Evolutionary conservation across 2,797 vertebrate species (phyloP), one percentile per base, ranked within the genome.

Genomic region (Tokudaia tokunoshimensis): DNA sequence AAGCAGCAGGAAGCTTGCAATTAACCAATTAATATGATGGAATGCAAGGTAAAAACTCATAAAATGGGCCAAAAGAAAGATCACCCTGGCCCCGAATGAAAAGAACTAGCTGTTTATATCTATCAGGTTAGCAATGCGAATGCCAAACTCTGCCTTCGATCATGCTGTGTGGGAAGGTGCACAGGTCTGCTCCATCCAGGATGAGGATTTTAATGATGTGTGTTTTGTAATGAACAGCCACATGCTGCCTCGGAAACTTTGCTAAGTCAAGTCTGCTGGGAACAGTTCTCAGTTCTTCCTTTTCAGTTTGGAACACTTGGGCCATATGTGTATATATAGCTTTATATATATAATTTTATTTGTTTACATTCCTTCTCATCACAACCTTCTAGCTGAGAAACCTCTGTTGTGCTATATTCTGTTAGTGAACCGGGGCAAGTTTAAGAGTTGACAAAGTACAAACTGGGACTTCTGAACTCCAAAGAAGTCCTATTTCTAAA

Each of bases 191-290:
- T 80, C 41, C 67, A 24, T 78, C 75, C 24, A 8, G 34, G 63
- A 74, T 31, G 24, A 57, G n/a, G n/a, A 41, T 61, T 88, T 94
- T 74, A 97, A 96, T 94, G 78, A 76, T 57, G 70, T 3, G 29
- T 0, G 37, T 95, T 98, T 97, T 50, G 84, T 97, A 91, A 98
- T 96, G 91, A 94, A 94, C 34, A 76, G 89, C 65, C 92, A 94
- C 95, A 95, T 9, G 83, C 97, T 98, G 96, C 96, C 97, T 97
- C 96, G 97, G 97, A 98, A 98, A 98, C 94, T 50, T 17, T 96
- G 96, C 96, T 96, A 97, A 96, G 95, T 85, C 87, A 7, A 0
- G 78, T 95, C 47, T 29, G 97, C 93, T 92, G 44, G 89, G 91
- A 93, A 67, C 57, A 87, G 83, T 63, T 90, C 67, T 91, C 93